Evolutionary conservation across 2,113 vertebrate genomes (phyloP).

Genomic region (Bubo bubo): DNA sequence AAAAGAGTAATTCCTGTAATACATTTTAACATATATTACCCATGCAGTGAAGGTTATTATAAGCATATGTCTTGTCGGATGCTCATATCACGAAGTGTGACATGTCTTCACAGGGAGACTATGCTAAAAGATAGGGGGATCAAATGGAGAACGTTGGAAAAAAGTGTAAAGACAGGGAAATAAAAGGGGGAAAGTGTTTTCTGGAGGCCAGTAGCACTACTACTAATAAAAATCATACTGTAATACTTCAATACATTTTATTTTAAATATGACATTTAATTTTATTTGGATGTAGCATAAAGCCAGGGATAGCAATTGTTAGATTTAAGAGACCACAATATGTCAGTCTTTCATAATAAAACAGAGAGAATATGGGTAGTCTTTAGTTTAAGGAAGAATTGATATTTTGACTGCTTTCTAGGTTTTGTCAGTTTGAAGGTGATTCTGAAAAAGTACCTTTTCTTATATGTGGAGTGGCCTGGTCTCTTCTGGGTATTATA

Average conservation of each 20-base stretch:
- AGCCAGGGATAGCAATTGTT: not conserved
- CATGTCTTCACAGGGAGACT: not conserved
- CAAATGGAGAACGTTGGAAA: not conserved
- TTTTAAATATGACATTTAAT: not conserved
- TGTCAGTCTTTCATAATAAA: not conserved
- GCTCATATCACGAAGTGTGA: not conserved
- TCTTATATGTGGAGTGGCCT: not conserved
- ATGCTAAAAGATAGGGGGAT: not conserved
- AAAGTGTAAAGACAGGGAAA: not conserved
- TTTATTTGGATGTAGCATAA: not conserved
- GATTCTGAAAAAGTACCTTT: not conserved
- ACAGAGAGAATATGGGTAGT: not conserved
- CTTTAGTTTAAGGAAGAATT: not conserved
- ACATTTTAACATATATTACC: not conserved
- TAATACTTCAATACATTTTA: not conserved
- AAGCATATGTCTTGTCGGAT: not conserved
- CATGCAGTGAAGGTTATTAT: not conserved
- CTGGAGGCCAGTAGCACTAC: not conserved
- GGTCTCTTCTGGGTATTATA: not conserved
- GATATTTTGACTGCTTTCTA: not conserved
- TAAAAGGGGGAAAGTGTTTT: not conserved
- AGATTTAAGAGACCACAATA: not conserved
- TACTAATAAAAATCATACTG: not conserved
- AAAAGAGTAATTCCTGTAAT: not conserved
- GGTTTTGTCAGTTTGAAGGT: not conserved